Conservation (phyloP, 2,888 invertebrate genomes). For the Coelopa pilipes region DNA sequence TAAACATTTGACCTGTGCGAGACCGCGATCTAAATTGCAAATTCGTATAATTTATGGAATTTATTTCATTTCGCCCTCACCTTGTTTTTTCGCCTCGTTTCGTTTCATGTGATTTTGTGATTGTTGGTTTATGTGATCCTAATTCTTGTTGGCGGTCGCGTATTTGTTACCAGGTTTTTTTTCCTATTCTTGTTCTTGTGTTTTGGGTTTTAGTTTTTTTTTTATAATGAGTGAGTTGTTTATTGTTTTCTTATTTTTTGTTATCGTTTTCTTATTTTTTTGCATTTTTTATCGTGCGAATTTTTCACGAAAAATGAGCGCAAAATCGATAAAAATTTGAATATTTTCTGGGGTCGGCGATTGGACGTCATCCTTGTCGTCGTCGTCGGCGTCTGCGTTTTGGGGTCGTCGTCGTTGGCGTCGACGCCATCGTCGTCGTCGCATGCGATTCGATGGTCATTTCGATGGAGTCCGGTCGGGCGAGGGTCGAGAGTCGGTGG, state of each 20-base stretch:
- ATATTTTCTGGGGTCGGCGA: conserved; percentile 55
- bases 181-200: no score
- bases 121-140: not conserved
- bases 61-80: not conserved
- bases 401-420: conserved; percentile 1
- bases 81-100: not conserved
- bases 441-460: conserved; percentile 17
- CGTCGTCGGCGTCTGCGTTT: conserved; percentile 4
- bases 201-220: not conserved
- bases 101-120: conserved; percentile 20
- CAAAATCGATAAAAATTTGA: conserved; percentile 65
- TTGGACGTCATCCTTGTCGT: conserved; percentile 8
- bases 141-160: not conserved
- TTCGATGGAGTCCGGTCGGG: conserved; percentile 7
- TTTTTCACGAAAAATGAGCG: conserved; percentile 44
- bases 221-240: not conserved
- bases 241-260: no score
- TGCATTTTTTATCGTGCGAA: not conserved
- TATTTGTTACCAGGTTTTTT: no score
- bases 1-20: no score
- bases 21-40: no score
- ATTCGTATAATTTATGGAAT: no score
- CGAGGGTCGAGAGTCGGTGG: not conserved
- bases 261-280: not conserved
- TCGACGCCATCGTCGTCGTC: conserved; percentile 23